These are phyloP conservation scores for Toxotes chatareus DNA, from an alignment of 2,113 vertebrate species.

Conservation along the genomic window DNA sequence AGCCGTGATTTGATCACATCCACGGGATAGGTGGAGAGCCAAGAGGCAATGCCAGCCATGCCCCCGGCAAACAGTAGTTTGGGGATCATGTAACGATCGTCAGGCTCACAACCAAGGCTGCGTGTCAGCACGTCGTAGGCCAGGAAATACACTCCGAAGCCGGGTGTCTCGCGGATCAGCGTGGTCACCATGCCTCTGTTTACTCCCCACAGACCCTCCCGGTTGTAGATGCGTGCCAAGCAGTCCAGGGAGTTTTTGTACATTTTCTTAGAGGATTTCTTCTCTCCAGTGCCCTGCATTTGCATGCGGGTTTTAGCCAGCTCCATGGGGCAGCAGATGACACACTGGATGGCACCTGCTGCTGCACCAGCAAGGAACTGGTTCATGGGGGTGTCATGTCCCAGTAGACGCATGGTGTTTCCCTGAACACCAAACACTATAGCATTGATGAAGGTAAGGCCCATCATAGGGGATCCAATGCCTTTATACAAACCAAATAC, in stretches of 20 bases:
- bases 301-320: constrained; percentile 98
- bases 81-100: constrained; percentile 90
- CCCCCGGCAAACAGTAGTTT: constrained; percentile 95
- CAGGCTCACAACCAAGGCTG: constrained; percentile 90
- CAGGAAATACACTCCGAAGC: constrained; percentile 96
- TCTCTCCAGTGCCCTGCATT: constrained; percentile 92
- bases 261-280: constrained; percentile 86
- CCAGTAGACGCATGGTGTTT: constrained; percentile 90
- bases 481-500: constrained; percentile 94
- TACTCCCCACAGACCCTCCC: constrained; percentile 90
- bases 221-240: constrained; percentile 91
- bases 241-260: constrained; percentile 97
- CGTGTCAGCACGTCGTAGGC: constrained; percentile 93
- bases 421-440: constrained; percentile 98
- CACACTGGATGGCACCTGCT: constrained; percentile 92
- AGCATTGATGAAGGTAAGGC: constrained; percentile 97
- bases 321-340: constrained; percentile 98
- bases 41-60: constrained; percentile 92
- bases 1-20: constrained; percentile 97
- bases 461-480: constrained; percentile 98
- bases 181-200: constrained; percentile 96
- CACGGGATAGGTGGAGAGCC: constrained; percentile 95
- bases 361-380: constrained; percentile 95
- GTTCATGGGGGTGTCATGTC: constrained; percentile 90
- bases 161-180: constrained; percentile 92